phyloP scores from a whole-genome alignment of 2,797 vertebrate species.

The Lacerta agilis region DNA sequence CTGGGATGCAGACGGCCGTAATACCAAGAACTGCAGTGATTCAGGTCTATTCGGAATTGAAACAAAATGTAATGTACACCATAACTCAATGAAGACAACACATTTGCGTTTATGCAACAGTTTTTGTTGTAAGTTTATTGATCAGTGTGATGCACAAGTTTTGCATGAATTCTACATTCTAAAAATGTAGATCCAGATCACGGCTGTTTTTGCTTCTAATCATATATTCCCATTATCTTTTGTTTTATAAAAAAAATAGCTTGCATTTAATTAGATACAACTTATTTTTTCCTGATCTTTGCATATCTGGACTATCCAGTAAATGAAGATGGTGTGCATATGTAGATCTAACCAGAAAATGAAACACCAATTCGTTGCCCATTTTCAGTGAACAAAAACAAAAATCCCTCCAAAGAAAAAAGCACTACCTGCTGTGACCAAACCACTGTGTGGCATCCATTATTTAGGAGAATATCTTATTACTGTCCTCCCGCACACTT shows the following conservation, averaged over 20 bases:
- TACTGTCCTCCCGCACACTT: not conserved
- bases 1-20: too few species aligned
- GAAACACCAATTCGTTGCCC: not conserved
- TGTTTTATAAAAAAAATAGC: conserved; percentile 12
- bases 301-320: not conserved
- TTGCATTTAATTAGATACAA: not conserved
- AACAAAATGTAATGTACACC: conserved; percentile 18
- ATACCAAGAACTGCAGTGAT: not conserved
- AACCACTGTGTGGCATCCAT: not conserved
- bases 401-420: not conserved
- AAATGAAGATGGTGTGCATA: not conserved
- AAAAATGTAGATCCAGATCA: not conserved
- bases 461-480: not conserved
- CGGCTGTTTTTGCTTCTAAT: not conserved
- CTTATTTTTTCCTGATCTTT: conserved; percentile 1
- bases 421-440: not conserved
- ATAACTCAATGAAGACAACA: conserved; percentile 45
- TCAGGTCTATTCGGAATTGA: not conserved
- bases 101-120: conserved; percentile 26
- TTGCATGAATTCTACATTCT: not conserved
- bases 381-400: not conserved
- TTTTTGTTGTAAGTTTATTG: conserved; percentile 32
- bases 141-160: conserved; percentile 25
- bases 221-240: not conserved
- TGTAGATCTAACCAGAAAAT: not conserved